A percentile compares a stretch with the other conserved stretches of the same genome.
Conservation (phyloP, 2,797 vertebrate genomes). For the Buceros bicornis region DNA sequence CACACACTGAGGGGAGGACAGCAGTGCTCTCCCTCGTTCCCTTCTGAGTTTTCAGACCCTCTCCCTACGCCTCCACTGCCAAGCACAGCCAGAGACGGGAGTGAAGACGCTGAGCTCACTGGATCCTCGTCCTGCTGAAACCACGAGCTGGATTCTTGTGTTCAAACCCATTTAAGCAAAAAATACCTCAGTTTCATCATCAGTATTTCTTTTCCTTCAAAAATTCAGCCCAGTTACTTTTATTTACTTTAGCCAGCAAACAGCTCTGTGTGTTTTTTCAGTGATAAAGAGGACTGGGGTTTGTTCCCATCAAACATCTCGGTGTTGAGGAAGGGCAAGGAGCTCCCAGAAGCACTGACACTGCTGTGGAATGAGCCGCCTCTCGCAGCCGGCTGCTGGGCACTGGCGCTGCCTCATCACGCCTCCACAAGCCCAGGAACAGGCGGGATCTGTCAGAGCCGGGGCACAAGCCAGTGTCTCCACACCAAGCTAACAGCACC, state of each 20-base stretch:
- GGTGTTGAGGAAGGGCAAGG: background rate
- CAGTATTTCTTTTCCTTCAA: background rate
- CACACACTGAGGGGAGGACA: background rate
- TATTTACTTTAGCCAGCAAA: background rate
- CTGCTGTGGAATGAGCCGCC: background rate
- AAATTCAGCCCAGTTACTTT: background rate
- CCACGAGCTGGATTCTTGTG: too few relatives aligned
- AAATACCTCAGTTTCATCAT: background rate
- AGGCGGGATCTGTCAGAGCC: background rate
- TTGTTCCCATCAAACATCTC: background rate
- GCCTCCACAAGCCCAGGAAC: background rate
- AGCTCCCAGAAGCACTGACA: background rate
- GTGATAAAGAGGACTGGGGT: background rate
- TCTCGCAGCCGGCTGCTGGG: background rate
- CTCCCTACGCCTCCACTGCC: background rate
- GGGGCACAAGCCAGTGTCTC: background rate
- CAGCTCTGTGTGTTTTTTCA: background rate
- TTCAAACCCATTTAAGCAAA: background rate
- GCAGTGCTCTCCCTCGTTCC: background rate
- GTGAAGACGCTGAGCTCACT: background rate
- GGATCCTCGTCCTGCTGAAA: rapidly evolving
- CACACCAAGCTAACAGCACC: background rate
- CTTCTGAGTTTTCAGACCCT: background rate
- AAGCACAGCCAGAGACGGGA: background rate
- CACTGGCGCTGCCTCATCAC: background rate